Evolutionary conservation across 2,888 invertebrate species (phyloP).

Genomic region (Syrista parreyssii): DNA sequence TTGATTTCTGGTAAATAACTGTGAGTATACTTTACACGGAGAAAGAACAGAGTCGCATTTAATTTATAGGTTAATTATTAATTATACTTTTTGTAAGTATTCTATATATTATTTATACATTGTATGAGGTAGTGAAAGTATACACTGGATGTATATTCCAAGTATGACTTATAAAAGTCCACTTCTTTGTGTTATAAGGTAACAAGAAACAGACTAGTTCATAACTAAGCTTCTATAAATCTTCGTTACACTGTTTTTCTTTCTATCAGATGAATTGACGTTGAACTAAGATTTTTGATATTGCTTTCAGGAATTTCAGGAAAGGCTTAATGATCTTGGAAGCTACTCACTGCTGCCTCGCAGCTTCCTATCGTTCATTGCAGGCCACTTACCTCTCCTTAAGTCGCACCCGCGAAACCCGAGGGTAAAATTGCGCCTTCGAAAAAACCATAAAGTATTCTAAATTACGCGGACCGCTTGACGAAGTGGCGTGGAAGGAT

Average conservation of each 20-base stretch:
- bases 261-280: background rate
- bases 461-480: conserved; percentile 5
- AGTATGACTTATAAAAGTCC: background rate
- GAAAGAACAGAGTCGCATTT: background rate
- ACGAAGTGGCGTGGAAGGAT: conserved; percentile 5
- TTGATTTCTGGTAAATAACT: background rate
- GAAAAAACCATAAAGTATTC: conserved; percentile 3
- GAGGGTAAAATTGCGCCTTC: background rate
- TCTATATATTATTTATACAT: background rate
- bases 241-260: background rate
- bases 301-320: background rate
- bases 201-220: background rate
- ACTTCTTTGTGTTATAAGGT: background rate
- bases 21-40: background rate
- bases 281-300: background rate
- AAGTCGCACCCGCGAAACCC: background rate
- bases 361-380: background rate
- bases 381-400: background rate
- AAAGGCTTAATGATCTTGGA: background rate
- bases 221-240: background rate
- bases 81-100: background rate
- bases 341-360: background rate
- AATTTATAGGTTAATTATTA: background rate
- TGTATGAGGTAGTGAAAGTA: background rate
- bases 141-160: background rate